Base-by-base conservation (phyloP, 2,888 invertebrate species). In the Thyatira batis region DNA sequence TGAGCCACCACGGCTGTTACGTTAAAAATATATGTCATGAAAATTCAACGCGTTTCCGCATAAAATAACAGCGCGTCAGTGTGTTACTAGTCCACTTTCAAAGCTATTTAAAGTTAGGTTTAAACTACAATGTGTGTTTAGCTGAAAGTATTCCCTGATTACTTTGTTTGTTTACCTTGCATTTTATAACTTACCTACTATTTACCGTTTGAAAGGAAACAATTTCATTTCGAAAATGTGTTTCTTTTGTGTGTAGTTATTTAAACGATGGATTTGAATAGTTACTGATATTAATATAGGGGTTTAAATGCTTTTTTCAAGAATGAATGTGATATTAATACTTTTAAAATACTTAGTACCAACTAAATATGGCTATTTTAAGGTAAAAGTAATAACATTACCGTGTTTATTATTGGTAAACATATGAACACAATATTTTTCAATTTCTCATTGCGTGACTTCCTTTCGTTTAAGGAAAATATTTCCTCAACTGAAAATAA, bases 121-220 rank as follows among this genome's bases (percentile, higher is more conserved):
- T 57, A 60, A 60, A 57, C 55, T 57, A 60, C 57, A 60, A 60
- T 53, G 57, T 57, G 57, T 57, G 59, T 57, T 59, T 53, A 48
- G 57, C 60, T 62, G 56, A 65, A 65, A 59, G 57, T 59, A 65
- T 65, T 60, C 57, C 33, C 54, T 53, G 60, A 61, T 63, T 63
- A 60, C 65, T 57, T 56, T 65, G 62, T 63, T n/a, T n/a, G 51
- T 53, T 51, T 54, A 9, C 27, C 13, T 10, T 48, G 27, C 46
- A 27, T 17, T 57, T 53, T n/a, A n/a, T n/a, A n/a, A n/a, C n/a
- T 52, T 50, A 51, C 44, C 44, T 54, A 45, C 51, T 52, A 52
- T 51, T 60, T 57, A 53, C 55, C 55, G 55, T 58, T 54, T 52
- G 57, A 59, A 57, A 58, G 54, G 55, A 53, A 51, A 55, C 30